Evolutionary conservation across 2,797 vertebrate genomes (phyloP), one percentile per base, ranked within the genome.

Genomic region (Acrossocheilus wenchowensis): DNA sequence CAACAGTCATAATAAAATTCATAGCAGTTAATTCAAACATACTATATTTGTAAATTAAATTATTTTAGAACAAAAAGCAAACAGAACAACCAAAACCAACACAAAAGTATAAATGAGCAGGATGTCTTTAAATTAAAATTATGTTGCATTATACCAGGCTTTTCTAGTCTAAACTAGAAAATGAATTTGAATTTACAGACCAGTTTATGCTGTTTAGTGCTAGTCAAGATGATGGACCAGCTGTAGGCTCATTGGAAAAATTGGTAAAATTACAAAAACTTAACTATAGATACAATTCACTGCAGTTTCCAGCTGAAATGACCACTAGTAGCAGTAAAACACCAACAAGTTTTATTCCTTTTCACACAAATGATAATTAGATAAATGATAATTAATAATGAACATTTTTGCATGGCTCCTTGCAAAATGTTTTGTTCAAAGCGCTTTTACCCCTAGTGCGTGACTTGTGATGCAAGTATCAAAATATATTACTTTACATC

Each of bases 391-490:
- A 50, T 5, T 50, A 4, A 71, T 71, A 71, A 23, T 11, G 4
- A 19, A 8, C 9, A 36, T 21, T 21, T 39, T 39, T 69, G 34
- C 6, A 2, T 3, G 19, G 17, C 11, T 71, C 68, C 4, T 39
- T 69, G 17, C 4, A 2, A 17, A 39, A 69, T 10, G 19, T 19
- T 69, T 36, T 4, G 4, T 43, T 45, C 41, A 73, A 73, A 26
- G 3, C 0, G 1, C 1, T 15, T 45, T 26, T 45, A 73, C 2
- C 2, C 2, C n/a, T 26, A 8, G 12, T 12, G 1, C 7, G 14
- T 26, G 6, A 7, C 45, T 73, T n/a, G 12, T n/a, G n/a, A n/a
- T n/a, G n/a, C n/a, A n/a, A n/a, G n/a, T n/a, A n/a, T n/a, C n/a
- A n/a, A n/a, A n/a, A n/a, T n/a, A n/a, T n/a, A n/a, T n/a, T n/a